phyloP scores from a whole-genome alignment of 53 echinoderm and acorn worm species.

The Patiria pectinifera region DNA sequence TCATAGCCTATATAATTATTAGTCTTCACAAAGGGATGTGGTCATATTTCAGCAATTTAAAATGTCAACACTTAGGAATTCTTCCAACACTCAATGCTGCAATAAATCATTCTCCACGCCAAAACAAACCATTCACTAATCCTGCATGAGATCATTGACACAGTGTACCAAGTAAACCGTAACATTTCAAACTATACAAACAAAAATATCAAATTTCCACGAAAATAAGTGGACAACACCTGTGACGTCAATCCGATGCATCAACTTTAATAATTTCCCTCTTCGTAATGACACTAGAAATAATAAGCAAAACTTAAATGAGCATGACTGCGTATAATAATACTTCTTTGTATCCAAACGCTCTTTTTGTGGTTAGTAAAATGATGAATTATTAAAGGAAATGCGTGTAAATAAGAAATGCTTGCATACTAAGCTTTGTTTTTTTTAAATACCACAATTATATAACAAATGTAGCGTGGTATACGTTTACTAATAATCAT shows the following conservation, averaged over 20 bases:
- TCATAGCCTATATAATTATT: too few species aligned
- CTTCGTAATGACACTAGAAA: not conserved
- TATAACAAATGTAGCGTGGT: conserved; percentile 67
- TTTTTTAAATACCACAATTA: conserved; percentile 38
- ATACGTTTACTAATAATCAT: not conserved
- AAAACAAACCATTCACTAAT: not conserved
- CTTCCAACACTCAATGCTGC: not conserved
- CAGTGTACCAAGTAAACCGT: too few species aligned
- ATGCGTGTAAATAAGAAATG: not conserved
- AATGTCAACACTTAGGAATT: not conserved
- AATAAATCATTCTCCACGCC: not conserved
- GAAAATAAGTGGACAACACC: not conserved
- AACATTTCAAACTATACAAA: too few species aligned
- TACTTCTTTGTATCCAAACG: conserved; percentile 22
- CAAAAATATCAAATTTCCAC: too few species aligned
- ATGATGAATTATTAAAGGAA: conserved; percentile 35
- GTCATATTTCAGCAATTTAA: not conserved
- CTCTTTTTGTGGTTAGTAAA: not conserved
- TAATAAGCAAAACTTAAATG: conserved; percentile 1
- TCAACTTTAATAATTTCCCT: not conserved
- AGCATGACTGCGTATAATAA: not conserved
- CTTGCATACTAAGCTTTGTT: not conserved
- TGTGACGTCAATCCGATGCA: not conserved
- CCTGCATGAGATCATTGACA: not conserved
- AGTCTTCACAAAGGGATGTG: not conserved